Base-by-base conservation (phyloP, 2,113 vertebrate species). In the Sciurus niger region DNA sequence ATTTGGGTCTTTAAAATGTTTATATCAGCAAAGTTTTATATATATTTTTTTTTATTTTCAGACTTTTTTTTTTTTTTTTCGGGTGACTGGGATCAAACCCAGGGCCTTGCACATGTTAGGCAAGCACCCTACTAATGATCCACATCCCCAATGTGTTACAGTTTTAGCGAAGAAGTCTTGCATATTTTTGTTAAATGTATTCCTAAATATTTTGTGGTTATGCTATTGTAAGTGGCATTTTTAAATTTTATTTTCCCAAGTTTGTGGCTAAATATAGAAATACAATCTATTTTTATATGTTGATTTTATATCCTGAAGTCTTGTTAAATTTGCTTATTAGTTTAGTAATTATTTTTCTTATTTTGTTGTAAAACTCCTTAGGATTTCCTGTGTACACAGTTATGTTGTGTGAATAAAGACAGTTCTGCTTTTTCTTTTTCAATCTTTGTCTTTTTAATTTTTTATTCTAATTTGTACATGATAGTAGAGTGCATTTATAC, bases 101-200 rank as follows among this genome's bases (percentile, higher is more conserved):
- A 63, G 25, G 24, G 9, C 60, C 25, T 63, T 4, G 1, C 24
- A 8, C 24, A 63, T 63, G 60, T 18, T 63, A 28, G 25, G 60
- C 25, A 63, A 63, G 9, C 60, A 63, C 8, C 25, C 24, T 63
- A 28, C 22, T 24, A 63, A 24, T 63, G 60, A 28, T 24, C 25
- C 25, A 28, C 24, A 63, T 63, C 60, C 60, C 60, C 60, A 63
- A 1, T 82, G 10, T 85, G 82, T 30, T 74, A 30, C 10, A 32
- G 32, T 90, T 85, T 90, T 84, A 88, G 0, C 83, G 95, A 96
- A 60, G 55, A 68, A 87, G 28, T 60, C 85, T 95, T 95, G 0
- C 14, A 74, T 7, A 58, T 86, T 25, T 93, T 94, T 87, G 13
- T 97, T 92, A 97, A 95, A 94, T 68, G 24, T 89, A 43, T 92